Percentiles rank a stretch among this genome's conserved stretches.
Evolutionary conservation across 2,797 vertebrate species (phyloP).

Genomic region (Presbytis comata): DNA sequence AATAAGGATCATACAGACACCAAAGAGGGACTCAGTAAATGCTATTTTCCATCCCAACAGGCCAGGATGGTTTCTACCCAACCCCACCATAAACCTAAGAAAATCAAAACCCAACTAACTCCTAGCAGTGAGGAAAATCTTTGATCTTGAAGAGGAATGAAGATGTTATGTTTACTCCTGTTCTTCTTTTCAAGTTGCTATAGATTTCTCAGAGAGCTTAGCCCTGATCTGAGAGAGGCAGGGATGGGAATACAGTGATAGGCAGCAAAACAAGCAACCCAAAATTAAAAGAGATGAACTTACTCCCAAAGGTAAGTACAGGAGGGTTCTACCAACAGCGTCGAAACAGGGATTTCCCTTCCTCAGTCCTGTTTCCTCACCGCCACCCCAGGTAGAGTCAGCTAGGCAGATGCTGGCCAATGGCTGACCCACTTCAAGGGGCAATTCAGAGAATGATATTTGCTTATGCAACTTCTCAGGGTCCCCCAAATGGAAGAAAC

Average conservation of each 20-base stretch:
- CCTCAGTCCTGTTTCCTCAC: not conserved
- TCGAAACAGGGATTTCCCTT: not conserved
- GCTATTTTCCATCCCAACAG: not conserved
- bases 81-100: not conserved
- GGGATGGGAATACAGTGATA: not conserved
- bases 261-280: not conserved
- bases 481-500: not conserved
- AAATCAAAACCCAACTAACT: not conserved
- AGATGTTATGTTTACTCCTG: not conserved
- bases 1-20: not conserved
- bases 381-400: not conserved
- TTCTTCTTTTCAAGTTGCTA: not conserved
- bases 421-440: not conserved
- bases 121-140: not conserved
- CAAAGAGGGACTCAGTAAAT: not conserved
- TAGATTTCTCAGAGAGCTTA: not conserved
- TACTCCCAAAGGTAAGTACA: not conserved
- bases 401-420: fast-evolving
- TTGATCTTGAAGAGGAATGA: constrained; percentile 18
- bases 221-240: not conserved
- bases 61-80: not conserved
- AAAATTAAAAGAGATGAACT: not conserved
- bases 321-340: not conserved
- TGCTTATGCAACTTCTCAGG: not conserved
- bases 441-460: not conserved